Base-by-base conservation (phyloP, 92 coral and sea anemone genomes). In the Muricea muricata region DNA sequence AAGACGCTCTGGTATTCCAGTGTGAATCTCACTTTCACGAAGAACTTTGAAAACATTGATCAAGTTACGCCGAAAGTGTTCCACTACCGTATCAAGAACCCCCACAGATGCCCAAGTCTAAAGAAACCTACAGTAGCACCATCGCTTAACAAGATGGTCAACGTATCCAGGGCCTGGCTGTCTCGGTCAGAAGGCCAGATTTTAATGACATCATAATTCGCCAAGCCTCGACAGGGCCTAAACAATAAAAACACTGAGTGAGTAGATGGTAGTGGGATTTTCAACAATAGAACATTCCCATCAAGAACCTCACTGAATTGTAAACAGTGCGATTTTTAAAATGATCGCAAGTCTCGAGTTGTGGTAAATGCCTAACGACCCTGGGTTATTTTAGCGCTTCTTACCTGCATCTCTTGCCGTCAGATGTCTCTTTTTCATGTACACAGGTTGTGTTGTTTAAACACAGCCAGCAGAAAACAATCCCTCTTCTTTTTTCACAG, bases 141-240 rank as follows among this genome's bases (percentile, higher is more conserved):
- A 68, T 97, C 99, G 81, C 90, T 92, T 9, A 97, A 85, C 31
- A 97, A 87, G 87, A 97, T 97, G 88, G 94, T 97, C 6, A 97
- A 87, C 9, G 99, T 94, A 54, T 94, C 99, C 60, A 97, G 90
- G 18, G 99, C 98, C 99, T 94, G 30, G 99, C 91, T 23, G 99
- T 95, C 85, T 97, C 99, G 34, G 94, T 84, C 55, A 97, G 79
- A 58, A 97, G 78, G n/a, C 99, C 99, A 7, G 99, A 97, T 78
- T 97, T 97, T 29, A 97, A 88, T 33, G 99, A 97, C 99, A 97
- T 97, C 99, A 97, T 97, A 6, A 97, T 97, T 10, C 99, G 94
- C 99, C 99, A 97, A 8, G 99, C 99, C 60, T 97, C 99, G 20
- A 97, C 99, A n/a, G 99, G 99, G 35, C 99, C 99, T 95, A 39